Percentiles rank a stretch among this genome's conserved stretches.
Evolutionary conservation across 2,797 vertebrate genomes (phyloP).

Genomic region (Gymnodraco acuticeps): DNA sequence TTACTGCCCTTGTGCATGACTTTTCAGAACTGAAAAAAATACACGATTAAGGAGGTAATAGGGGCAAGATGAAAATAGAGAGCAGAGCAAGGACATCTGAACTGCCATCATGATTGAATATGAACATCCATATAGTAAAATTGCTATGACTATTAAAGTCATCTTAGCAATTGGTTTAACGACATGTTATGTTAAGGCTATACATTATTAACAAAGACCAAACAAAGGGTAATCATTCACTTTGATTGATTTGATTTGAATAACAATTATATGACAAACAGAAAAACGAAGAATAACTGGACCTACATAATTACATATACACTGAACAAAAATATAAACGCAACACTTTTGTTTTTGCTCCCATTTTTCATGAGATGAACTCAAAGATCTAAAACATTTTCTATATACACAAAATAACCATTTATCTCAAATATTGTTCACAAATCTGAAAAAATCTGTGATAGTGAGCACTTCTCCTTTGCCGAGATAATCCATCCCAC

Average conservation of each 20-base stretch:
- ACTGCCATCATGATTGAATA: not conserved
- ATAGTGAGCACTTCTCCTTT: no score
- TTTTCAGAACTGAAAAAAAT: conserved; percentile 10
- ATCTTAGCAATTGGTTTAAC: no score
- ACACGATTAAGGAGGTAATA: not conserved
- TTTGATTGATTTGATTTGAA: no score
- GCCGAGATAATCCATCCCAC: no score
- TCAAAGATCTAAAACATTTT: no score
- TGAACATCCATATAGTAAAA: not conserved
- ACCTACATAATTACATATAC: not conserved
- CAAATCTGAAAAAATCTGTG: no score
- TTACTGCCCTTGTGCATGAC: conserved; percentile 12
- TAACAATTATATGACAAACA: not conserved
- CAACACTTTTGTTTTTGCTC: no score
- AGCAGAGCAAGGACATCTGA: no score
- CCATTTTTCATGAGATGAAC: no score
- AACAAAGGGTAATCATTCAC: not conserved
- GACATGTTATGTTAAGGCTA: not conserved
- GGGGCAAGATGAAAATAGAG: not conserved
- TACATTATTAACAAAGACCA: not conserved
- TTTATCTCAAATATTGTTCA: no score
- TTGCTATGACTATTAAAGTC: not conserved
- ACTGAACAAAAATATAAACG: no score
- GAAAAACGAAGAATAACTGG: not conserved
- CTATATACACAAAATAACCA: no score